Evolutionary conservation across 2,888 invertebrate genomes (phyloP).

Genomic region (Chrysotoxum bicinctum): DNA sequence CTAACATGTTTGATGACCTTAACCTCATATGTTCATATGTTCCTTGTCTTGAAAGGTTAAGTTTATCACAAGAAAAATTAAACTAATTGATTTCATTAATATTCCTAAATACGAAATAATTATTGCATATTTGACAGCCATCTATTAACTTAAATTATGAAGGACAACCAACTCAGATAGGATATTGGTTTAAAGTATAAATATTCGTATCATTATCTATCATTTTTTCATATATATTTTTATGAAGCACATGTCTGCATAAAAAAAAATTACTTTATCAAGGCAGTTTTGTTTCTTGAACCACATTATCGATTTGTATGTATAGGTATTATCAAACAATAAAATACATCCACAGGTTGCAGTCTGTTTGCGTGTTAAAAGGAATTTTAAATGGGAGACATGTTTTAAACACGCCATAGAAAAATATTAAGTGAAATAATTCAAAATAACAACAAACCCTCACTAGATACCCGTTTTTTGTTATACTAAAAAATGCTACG

Average conservation of each 20-base stretch:
- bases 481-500: background rate
- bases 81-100: background rate
- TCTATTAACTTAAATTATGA: background rate
- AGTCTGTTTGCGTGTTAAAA: conserved; percentile 1
- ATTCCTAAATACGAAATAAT: background rate
- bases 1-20: conserved; percentile 38
- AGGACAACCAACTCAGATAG: background rate
- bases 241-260: background rate
- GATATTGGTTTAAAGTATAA: background rate
- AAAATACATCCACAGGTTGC: conserved; percentile 1
- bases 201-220: background rate
- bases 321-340: background rate
- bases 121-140: background rate
- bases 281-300: background rate
- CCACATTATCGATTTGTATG: background rate
- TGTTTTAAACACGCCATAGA: conserved; percentile 1
- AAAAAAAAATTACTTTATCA: background rate
- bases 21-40: background rate
- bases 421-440: background rate
- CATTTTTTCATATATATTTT: background rate
- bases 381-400: conserved; percentile 1
- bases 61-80: background rate
- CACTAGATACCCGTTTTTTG: background rate
- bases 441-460: background rate
- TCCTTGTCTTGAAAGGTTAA: background rate